Percentiles rank a stretch among this genome's conserved stretches.
Evolutionary conservation across 2,888 invertebrate genomes (phyloP).

Genomic region (Tetranychus piercei): DNA sequence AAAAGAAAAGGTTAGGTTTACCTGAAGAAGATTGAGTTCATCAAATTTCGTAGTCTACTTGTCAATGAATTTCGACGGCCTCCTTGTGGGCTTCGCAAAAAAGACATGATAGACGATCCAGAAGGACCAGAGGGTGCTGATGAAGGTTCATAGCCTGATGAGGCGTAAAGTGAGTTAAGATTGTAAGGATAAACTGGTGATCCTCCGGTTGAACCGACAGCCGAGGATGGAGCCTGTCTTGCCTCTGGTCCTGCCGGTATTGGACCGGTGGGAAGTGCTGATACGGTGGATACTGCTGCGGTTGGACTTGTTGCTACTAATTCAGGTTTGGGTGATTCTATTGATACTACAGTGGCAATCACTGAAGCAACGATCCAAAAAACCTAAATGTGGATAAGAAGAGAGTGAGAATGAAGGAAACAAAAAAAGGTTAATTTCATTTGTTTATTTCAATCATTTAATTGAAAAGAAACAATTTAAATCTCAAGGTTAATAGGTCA

Average conservation of each 20-base stretch:
- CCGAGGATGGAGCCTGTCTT: not conserved
- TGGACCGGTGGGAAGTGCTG: not conserved
- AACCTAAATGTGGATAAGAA: too few species aligned
- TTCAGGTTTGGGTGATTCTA: constrained; percentile 1
- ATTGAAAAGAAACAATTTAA: too few species aligned
- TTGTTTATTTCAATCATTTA: too few species aligned
- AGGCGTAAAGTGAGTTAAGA: not conserved
- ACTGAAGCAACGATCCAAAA: too few species aligned
- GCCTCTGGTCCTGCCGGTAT: not conserved
- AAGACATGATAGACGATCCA: not conserved
- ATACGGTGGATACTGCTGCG: not conserved
- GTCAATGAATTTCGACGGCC: constrained; percentile 20
- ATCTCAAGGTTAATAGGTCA: too few species aligned
- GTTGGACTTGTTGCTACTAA: not conserved
- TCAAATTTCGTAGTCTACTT: constrained; percentile 17
- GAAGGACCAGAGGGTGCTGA: not conserved
- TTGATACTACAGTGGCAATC: not conserved
- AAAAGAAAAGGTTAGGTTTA: constrained; percentile 1
- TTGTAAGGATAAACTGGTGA: constrained; percentile 5
- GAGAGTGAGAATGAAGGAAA: too few species aligned
- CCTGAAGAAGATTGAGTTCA: constrained; percentile 21
- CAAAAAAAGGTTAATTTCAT: too few species aligned
- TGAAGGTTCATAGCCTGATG: not conserved
- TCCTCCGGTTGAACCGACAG: not conserved
- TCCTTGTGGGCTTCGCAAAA: constrained; percentile 12